Evolutionary conservation across 2,888 invertebrate genomes (phyloP).

Genomic region (Sialis lutaria): DNA sequence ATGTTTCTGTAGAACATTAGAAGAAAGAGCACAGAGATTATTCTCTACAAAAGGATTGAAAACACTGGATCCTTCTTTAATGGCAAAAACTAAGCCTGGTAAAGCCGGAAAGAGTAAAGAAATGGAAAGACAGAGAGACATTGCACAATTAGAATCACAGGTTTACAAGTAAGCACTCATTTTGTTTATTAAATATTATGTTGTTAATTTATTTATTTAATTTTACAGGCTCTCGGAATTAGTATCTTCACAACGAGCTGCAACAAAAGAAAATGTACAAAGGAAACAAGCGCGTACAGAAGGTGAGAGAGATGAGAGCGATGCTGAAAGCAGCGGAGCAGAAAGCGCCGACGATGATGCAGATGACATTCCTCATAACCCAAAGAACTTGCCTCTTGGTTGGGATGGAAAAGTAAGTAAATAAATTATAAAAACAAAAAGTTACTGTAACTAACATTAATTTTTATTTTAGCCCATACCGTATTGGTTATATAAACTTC

Average conservation of each 20-base stretch:
- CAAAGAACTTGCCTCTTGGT: conserved; percentile 95
- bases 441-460: neutral
- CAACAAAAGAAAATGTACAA: conserved; percentile 96
- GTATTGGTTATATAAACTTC: conserved; percentile 97
- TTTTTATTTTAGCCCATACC: conserved; percentile 46
- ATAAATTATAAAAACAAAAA: conserved; percentile 5
- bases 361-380: conserved; percentile 96
- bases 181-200: neutral
- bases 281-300: conserved; percentile 93
- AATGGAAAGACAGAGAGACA: conserved; percentile 61
- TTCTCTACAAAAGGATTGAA: conserved; percentile 93
- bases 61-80: conserved; percentile 75
- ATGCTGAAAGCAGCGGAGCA: conserved; percentile 69
- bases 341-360: conserved; percentile 74
- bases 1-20: conserved; percentile 51
- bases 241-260: conserved; percentile 66
- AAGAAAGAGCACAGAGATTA: conserved; percentile 90
- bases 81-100: conserved; percentile 78
- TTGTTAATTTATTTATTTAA: conserved; percentile 1
- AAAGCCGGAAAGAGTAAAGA: conserved; percentile 42
- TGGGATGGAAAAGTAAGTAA: conserved; percentile 85
- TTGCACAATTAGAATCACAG: conserved; percentile 77
- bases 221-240: conserved; percentile 53
- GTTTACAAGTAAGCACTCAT: conserved; percentile 45
- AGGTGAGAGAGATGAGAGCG: conserved; percentile 82